Evolutionary conservation across 2,797 vertebrate species (phyloP).

Genomic region (Diplodus sargus): DNA sequence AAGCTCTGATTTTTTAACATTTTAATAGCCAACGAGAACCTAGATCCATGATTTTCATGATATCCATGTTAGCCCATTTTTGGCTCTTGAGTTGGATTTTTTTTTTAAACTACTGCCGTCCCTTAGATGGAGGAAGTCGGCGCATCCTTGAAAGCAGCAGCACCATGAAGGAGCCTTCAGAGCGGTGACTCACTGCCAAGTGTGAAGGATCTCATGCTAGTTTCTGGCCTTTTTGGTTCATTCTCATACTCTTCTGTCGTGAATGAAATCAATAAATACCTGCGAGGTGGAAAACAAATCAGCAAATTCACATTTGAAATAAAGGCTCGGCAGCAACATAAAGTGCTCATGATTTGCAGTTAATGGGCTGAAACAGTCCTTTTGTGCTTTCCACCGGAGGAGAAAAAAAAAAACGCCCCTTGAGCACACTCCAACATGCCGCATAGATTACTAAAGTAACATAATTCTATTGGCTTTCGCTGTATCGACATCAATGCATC

Average conservation of each 20-base stretch:
- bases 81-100: conserved; percentile 16
- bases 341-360: conserved; percentile 26
- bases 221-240: conserved; percentile 18
- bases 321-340: conserved; percentile 29
- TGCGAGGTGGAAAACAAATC: conserved; percentile 35
- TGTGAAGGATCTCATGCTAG: conserved; percentile 16
- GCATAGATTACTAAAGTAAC: conserved; percentile 18
- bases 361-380: conserved; percentile 41
- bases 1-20: conserved; percentile 9
- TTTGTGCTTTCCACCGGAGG: conserved; percentile 14
- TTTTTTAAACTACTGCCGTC: conserved; percentile 10
- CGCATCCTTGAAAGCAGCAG: conserved; percentile 7
- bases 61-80: conserved; percentile 7
- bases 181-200: conserved; percentile 11
- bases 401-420: conserved; percentile 9
- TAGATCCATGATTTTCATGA: conserved; percentile 27
- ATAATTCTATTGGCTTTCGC: conserved; percentile 15
- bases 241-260: conserved; percentile 24
- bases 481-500: conserved; percentile 12
- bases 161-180: not conserved
- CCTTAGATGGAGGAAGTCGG: conserved; percentile 11
- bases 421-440: conserved; percentile 27
- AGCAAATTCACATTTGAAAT: conserved; percentile 23
- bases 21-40: not conserved
- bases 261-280: conserved; percentile 35